These are phyloP conservation scores for Montifringilla adamsi DNA, from an alignment of 2,113 vertebrate genomes.

Conservation along the genomic window DNA sequence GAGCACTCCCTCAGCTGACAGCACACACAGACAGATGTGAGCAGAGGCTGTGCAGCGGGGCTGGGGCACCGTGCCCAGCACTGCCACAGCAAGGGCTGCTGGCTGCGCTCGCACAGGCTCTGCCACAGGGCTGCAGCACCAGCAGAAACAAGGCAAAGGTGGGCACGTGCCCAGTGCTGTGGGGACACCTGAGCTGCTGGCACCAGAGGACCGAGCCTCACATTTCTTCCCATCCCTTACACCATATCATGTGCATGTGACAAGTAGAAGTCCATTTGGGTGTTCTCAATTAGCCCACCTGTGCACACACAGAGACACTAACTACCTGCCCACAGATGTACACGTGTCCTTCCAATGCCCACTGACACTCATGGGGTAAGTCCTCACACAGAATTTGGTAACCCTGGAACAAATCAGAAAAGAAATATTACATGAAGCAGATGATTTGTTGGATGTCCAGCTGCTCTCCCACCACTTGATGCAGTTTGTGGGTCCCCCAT, in stretches of 20 bases:
- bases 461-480: neutral
- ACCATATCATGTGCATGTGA: accelerated
- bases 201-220: accelerated
- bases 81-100: neutral
- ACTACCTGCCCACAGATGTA: neutral
- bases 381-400: accelerated
- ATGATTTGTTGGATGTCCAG: neutral
- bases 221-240: neutral
- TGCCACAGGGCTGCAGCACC: neutral
- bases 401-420: neutral
- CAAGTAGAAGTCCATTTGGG: neutral
- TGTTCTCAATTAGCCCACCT: neutral
- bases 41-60: neutral
- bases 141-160: accelerated
- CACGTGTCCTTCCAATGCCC: neutral
- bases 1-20: neutral
- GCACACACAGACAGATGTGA: accelerated
- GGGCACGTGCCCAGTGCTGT: accelerated
- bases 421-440: neutral
- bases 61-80: neutral
- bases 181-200: neutral
- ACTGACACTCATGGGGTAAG: neutral
- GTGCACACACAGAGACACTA: neutral
- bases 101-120: accelerated
- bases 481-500: neutral